phyloP scores from a whole-genome alignment of 2,113 vertebrate species.

The Bombycilla garrulus region DNA sequence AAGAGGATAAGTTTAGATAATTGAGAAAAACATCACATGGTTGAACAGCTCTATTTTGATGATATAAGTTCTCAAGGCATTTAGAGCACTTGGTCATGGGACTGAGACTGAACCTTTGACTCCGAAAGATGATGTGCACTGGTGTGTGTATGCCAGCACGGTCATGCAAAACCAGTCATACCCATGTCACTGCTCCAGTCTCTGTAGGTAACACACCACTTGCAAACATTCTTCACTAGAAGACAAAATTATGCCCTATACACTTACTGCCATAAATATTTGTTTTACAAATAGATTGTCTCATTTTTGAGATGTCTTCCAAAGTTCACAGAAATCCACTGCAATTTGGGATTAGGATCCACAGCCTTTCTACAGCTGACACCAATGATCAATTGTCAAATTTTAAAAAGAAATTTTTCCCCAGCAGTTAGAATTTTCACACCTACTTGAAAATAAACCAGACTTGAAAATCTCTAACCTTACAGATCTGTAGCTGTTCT shows the following conservation, averaged over 20 bases:
- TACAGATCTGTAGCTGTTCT: neutral
- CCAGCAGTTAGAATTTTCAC: neutral
- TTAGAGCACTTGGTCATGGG: neutral
- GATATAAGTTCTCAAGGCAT: neutral
- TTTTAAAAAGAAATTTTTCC: neutral
- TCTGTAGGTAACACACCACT: neutral
- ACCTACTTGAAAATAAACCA: neutral
- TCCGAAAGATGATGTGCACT: neutral
- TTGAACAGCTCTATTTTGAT: neutral
- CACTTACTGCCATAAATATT: neutral
- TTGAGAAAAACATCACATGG: rapidly evolving
- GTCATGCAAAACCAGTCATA: neutral
- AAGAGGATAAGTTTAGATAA: neutral
- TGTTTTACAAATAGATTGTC: neutral
- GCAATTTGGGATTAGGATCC: neutral
- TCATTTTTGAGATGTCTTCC: neutral
- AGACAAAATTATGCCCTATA: neutral
- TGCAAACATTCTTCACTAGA: neutral
- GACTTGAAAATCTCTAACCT: neutral
- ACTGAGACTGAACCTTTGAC: neutral
- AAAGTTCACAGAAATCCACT: neutral
- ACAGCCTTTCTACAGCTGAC: neutral
- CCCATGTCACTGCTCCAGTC: rapidly evolving
- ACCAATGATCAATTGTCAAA: neutral
- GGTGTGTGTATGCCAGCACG: rapidly evolving